Conservation (phyloP, 1,140 invertebrate species). For the Psilanteris sp. region DNA sequence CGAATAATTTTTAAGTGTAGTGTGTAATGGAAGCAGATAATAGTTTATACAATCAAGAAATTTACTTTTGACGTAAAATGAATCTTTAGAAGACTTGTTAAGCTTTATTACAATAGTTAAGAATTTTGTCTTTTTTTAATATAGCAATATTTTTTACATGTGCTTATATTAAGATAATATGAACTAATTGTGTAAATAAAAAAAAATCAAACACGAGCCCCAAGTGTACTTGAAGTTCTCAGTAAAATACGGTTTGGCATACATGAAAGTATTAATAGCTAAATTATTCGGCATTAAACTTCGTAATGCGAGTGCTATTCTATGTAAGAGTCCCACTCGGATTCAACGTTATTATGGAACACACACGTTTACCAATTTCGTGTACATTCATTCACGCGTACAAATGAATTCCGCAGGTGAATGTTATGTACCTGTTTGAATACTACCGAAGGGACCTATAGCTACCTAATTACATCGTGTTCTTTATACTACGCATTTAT, state of each 20-base stretch:
- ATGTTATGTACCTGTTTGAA: slow-evolving; percentile 64
- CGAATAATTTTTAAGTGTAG: too few species aligned
- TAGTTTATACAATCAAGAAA: too few species aligned
- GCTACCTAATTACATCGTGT: slow-evolving; percentile 75
- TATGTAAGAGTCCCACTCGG: slow-evolving; percentile 73
- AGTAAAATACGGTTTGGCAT: slow-evolving; percentile 61
- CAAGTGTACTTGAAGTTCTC: slow-evolving; percentile 44
- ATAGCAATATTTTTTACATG: too few species aligned
- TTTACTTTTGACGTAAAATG: too few species aligned
- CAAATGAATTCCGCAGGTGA: slow-evolving; percentile 59
- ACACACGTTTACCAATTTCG: slow-evolving; percentile 71
- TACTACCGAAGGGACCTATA: slow-evolving; percentile 75
- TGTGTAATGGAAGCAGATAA: too few species aligned
- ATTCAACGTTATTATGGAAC: slow-evolving; percentile 73
- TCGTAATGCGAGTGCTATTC: slow-evolving; percentile 76
- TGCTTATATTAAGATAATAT: slow-evolving; percentile 10
- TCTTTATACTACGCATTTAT: slow-evolving; percentile 72
- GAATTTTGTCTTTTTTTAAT: too few species aligned
- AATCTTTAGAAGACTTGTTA: too few species aligned
- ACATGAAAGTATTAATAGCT: slow-evolving; percentile 70
- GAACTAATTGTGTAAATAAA: slow-evolving; percentile 18
- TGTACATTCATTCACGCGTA: slow-evolving; percentile 63
- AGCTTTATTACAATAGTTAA: too few species aligned
- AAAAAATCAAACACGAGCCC: slow-evolving; percentile 43
- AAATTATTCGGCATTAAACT: slow-evolving; percentile 76